Evolutionary conservation across 2,888 invertebrate genomes (phyloP), one percentile per base, ranked within the genome.

Genomic region (Caprella mutica): DNA sequence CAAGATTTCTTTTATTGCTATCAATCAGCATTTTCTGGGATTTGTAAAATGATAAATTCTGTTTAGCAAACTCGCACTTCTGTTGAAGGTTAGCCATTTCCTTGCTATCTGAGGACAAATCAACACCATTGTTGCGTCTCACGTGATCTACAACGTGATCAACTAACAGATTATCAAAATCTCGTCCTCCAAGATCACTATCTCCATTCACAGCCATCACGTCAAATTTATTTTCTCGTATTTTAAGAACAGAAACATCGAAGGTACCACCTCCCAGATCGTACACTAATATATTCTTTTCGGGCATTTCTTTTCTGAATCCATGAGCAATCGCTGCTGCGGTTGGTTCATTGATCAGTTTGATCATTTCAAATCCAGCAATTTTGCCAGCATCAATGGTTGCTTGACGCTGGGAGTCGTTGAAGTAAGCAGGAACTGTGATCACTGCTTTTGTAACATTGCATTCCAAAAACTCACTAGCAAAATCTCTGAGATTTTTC

Each of bases 401-500:
- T 12, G 43, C 43, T n/a, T 43, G 43, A 26, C 46, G 14, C 17
- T 46, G 46, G 1, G 46, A 46, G 46, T 46, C 46, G 8, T 19
- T 27, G 26, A 46, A 46, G n/a, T 46, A 46, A 24, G 46, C 46
- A 27, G 46, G 46, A n/a, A 46, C 46, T 9, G 46, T 46, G 14
- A 46, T 46, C 12, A 46, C 46, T n/a, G 46, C 46, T 14, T 46
- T 46, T 17, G 17, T 14, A 12, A 46, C 46, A 29, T 5, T 8
- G 29, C 46, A 46, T 27, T 29, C 46, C 8, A 46, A 19, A 29
- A 29, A 46, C 14, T n/a, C 29, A 9, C 14, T 14, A 8, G 33
- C 33, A 33, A 33, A n/a, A n/a, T 33, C 14, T 33, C 33, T 46
- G 27, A 46, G 26, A 9, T 23, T 46, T 12, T 17, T 23, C 26